These are phyloP conservation scores for Eledona agricola DNA, from an alignment of 2,888 invertebrate species.

Conservation along the genomic window DNA sequence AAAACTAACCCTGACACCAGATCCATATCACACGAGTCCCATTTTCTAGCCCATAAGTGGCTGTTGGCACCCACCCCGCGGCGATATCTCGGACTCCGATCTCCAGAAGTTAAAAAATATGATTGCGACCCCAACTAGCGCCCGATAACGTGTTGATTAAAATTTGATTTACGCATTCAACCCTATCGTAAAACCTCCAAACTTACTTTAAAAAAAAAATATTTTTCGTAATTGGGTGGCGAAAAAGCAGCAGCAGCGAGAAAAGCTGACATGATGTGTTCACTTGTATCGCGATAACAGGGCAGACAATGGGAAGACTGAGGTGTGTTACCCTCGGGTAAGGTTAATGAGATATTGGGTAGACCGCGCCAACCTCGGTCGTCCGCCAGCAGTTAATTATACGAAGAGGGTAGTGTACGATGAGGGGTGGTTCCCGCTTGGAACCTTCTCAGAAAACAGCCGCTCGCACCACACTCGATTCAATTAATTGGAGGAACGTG, in stretches of 20 bases:
- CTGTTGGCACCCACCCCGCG: too few relatives aligned
- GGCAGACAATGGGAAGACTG: conserved; percentile 49
- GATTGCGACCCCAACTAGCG: conserved; percentile 22
- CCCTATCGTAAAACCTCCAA: conserved; percentile 16
- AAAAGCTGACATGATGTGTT: conserved; percentile 33
- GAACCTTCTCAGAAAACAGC: conserved; percentile 17
- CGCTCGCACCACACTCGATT: too few relatives aligned
- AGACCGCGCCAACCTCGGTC: conserved; percentile 46
- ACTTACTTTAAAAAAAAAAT: background rate
- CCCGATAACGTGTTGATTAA: conserved; percentile 31
- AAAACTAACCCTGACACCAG: too few relatives aligned
- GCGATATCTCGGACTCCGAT: too few relatives aligned
- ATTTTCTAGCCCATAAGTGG: too few relatives aligned
- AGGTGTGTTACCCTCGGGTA: conserved; percentile 53
- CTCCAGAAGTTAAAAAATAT: conserved; percentile 16
- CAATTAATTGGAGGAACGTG: too few relatives aligned
- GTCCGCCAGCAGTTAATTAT: conserved; percentile 57
- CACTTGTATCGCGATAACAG: conserved; percentile 45
- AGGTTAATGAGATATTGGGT: conserved; percentile 59
- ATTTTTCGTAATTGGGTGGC: conserved; percentile 21
- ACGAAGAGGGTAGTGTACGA: conserved; percentile 53
- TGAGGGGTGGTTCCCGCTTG: conserved; percentile 39
- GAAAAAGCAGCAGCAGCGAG: conserved; percentile 17
- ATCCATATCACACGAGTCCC: too few relatives aligned
- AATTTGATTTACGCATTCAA: conserved; percentile 25